Evolutionary conservation across 2,888 invertebrate genomes (phyloP), one percentile per base, ranked within the genome.

Genomic region (Oscheius sp.): DNA sequence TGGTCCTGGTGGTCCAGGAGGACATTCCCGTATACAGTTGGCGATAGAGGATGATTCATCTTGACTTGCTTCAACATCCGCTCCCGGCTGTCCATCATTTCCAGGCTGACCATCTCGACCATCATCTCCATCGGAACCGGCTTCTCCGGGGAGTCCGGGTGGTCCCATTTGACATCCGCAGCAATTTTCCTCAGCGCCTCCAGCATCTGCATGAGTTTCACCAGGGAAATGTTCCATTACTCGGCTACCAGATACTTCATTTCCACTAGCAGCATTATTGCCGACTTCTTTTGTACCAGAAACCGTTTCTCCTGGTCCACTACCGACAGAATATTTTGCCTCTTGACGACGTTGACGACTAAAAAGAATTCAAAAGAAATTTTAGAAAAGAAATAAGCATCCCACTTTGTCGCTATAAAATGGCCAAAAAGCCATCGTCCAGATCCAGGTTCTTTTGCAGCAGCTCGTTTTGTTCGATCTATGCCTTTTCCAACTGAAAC

Each of bases 341-440:
- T 36, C 67, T 41, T 67, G 67, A 17, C 67, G 49, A 14, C 67
- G 61, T 45, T 51, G 49, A 6, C 61, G 59, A 50, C 67, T 50
- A 30, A 47, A 47, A 41, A 20, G 36, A 14, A 36, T 36, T 32
- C 51, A 8, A 8, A 6, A 20, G 26, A 50, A 6, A 5, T 50
- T 50, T 22, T 24, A 50, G 26, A n/a, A n/a, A 8, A 45, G 45
- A 45, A 8, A 36, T 8, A 36, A 36, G 17, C 20, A 33, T 30
- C 57, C 47, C n/a, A 59, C 67, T 59, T 68, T 24, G 63, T 41
- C 4, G 61, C 54, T 24, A 77, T 72, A 51, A 70, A 77, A 67
- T 83, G 82, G 12, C 83, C 83, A 69, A 83, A 83, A 22, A 83
- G 73, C 83, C 83, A 83, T 38, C 68, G 68, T 50, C 77, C 77